Base-by-base conservation (phyloP, 2,888 invertebrate species). In the Drosophila neutralis region DNA sequence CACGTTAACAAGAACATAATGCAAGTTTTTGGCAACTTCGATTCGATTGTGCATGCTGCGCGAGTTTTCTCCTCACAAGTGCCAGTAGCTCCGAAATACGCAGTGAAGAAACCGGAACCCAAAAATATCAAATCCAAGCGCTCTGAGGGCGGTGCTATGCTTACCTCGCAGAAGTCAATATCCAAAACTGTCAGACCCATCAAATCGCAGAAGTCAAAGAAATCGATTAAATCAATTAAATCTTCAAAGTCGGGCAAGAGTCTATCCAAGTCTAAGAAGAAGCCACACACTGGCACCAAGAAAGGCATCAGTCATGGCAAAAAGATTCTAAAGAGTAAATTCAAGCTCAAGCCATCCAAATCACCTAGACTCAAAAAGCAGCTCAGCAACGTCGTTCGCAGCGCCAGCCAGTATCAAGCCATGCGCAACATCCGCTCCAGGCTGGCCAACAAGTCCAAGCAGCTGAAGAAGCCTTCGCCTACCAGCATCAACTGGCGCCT, bases 1-100 rank as follows among this genome's bases (percentile, higher is more conserved):
- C 83, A 82, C 64, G 89, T 91, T 7, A 92, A 92, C 51, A 80
- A 86, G n/a, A 90, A 85, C 45, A 91, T 92, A 15, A 73, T 88
- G 73, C 80, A 90, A 53, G 85, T 87, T 3, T 92, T 92, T 49
- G 88, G 90, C 4, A 90, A 83, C 40, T 85, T 82, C 7, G 90
- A 91, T 33, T 65, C 85, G 6, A 79, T 91, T 54, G 81, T 74
- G 2, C 74, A 81, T 58, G 86, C 90, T 24, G 90, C 91, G 29
- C 82, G 83, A 5, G 72, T 84, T 4, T 83, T 89, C 60, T 66
- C 76, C 15, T 65, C 69, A 13, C 76, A 86, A 13, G 51, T 69
- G 4, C 82, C 85, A 27, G 52, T 66, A 21, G 5, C 63, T 1
- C 88, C 80, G 18, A 86, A 85, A 31, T 87, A 89, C 33, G 42